Evolutionary conservation across 2,888 invertebrate genomes (phyloP).

Genomic region (Cordilura impudica): DNA sequence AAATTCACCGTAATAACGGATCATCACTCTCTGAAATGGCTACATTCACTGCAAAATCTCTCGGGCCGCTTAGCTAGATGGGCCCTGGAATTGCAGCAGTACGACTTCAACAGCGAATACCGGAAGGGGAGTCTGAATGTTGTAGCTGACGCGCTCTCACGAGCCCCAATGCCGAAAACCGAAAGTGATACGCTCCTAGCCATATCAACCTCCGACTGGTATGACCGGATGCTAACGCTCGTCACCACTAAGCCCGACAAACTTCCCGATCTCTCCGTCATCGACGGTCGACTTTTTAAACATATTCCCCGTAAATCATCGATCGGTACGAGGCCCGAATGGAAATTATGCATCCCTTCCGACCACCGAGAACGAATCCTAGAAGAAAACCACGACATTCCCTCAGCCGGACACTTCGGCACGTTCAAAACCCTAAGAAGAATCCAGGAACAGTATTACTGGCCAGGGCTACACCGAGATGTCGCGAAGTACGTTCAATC

Average conservation of each 20-base stretch:
- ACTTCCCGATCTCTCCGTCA: constrained; percentile 17
- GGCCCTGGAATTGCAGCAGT: constrained; percentile 52
- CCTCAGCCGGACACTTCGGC: no score
- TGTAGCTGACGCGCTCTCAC: constrained; percentile 42
- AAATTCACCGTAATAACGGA: no score
- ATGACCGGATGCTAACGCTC: no score
- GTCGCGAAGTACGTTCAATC: no score
- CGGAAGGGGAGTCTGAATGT: constrained; percentile 26
- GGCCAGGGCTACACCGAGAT: no score
- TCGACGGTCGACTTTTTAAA: constrained; percentile 20
- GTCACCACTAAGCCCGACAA: not conserved
- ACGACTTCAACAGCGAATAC: constrained; percentile 34
- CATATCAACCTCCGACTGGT: no score
- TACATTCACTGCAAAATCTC: constrained; percentile 44
- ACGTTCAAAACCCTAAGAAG: no score
- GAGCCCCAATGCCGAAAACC: not conserved
- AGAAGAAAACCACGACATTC: no score
- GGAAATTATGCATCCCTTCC: constrained; percentile 38
- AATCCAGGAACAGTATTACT: no score
- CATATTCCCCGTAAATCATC: not conserved
- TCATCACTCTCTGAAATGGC: no score
- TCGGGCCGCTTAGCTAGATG: constrained; percentile 52
- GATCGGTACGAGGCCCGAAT: constrained; percentile 12
- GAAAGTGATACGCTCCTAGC: no score
- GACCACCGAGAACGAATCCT: not conserved